Conservation (phyloP, 1,140 invertebrate species). For the Pogonognathellus flavescens region DNA sequence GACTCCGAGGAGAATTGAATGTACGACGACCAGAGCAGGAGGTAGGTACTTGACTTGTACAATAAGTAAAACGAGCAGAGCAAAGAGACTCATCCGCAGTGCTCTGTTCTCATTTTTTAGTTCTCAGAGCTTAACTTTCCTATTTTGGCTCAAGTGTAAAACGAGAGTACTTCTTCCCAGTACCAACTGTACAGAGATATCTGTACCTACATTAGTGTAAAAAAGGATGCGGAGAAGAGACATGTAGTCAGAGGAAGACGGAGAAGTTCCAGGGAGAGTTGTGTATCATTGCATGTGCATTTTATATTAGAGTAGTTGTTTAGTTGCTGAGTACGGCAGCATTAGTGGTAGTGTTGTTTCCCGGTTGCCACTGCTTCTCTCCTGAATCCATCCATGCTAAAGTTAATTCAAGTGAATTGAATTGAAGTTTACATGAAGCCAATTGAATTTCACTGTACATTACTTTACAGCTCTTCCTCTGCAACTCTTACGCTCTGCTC, state of each 20-base stretch:
- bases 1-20: not conserved
- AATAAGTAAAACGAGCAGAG: not conserved
- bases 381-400: not conserved
- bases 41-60: not conserved
- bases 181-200: too few relatives aligned
- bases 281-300: too few relatives aligned
- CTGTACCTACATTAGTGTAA: too few relatives aligned
- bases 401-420: not conserved
- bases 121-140: not conserved
- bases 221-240: too few relatives aligned
- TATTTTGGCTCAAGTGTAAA: too few relatives aligned
- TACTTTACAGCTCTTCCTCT: not conserved
- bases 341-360: not conserved
- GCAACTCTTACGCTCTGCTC: not conserved
- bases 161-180: too few relatives aligned
- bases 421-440: not conserved
- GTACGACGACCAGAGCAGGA: too few relatives aligned
- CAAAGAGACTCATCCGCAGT: not conserved
- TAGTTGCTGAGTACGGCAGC: too few relatives aligned
- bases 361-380: not conserved
- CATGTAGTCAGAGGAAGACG: too few relatives aligned
- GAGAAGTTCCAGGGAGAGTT: too few relatives aligned
- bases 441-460: not conserved
- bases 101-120: constrained; percentile 13
- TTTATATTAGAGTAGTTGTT: too few relatives aligned